Evolutionary conservation across 2,113 vertebrate genomes (phyloP), one percentile per base, ranked within the genome.

Genomic region (Tangachromis dhanisi): DNA sequence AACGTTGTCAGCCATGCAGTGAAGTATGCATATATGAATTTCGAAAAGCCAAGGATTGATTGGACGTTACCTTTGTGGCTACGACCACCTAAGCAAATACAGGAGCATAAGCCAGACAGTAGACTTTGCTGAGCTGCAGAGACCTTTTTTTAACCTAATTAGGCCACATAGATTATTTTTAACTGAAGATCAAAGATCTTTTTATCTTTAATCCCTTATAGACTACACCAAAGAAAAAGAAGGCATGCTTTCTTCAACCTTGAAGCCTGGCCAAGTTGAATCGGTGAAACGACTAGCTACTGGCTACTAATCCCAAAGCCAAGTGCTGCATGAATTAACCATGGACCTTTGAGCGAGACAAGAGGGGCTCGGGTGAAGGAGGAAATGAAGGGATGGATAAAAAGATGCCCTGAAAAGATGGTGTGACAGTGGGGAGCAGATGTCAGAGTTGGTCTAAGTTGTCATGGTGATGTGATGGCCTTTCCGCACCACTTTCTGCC

Each of bases 311-410:
- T 88, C 66, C 81, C 78, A 61, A 51, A 83, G 83, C 84, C 80
- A 85, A 76, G 83, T 29, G 12, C 17, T 59, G 16, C 86, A 93
- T 94, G 86, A 95, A 95, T 93, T 89, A 91, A 85, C 54, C 83
- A 93, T 86, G 31, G 82, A 21, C 53, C 63, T 88, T 66, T 80
- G 83, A 71, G 55, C 71, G 4, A 33, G 55, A 83, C 54, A 57
- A 40, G 54, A 57, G 79, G 51, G 47, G 51, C 6, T 16, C 16
- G 11, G 53, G 24, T 16, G 45, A 11, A 26, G 81, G 61, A 49
- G 21, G 17, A 83, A 76, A 76, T 76, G 71, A 35, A 45, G 9
- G 14, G 51, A 86, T 13, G 33, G 63, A 83, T 8, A 24, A 12
- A 51, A 47, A 53, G 40, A 87, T 61, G 38, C 79, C 79, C 51